Evolutionary conservation across 2,888 invertebrate species (phyloP), one percentile per base, ranked within the genome.

Genomic region (Cryptus viduatorius): DNA sequence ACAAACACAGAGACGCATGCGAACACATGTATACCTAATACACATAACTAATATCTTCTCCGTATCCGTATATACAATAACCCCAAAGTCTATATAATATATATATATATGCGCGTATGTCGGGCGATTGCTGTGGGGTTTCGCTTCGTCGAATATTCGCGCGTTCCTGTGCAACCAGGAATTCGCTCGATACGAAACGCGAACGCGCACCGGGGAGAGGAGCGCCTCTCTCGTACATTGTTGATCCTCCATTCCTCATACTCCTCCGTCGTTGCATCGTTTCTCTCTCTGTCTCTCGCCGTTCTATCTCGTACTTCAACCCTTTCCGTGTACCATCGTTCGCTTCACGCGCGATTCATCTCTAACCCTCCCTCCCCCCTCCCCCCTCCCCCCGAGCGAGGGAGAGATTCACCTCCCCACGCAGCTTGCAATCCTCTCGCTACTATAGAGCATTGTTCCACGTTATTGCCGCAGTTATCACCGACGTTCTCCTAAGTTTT

Each of bases 391-490:
- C 56, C 61, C 46, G 42, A 3, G 24, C 0, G 24, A 12, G 7
- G 31, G 37, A 76, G 79, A 65, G 82, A 80, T 86, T 79, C 77
- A 79, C 37, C 37, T 37, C 37, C 37, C 83, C 79, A 72, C 77
- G 86, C 68, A 78, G 77, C 79, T 73, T 67, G 78, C 80, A 65
- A 65, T 73, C 71, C 77, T 68, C 72, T 53, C 14, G 50, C 59
- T 24, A 77, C 48, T 59, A 53, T 50, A 48, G 67, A 48, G 76
- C 72, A 83, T 83, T 83, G 83, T 87, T 86, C 85, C 37, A 84
- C 75, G 82, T 89, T 90, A 90, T 89, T 89, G 89, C 87, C 88
- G 84, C 86, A 86, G 88, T 87, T 90, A 90, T 90, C 89, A 89
- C 86, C 88, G 87, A 84, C 85, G 86, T 84, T 87, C 82, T 84